Percentiles rank a stretch among this genome's conserved stretches.
phyloP scores from a whole-genome alignment of 2,888 invertebrate genomes.

The Dastarcus helophoroides region DNA sequence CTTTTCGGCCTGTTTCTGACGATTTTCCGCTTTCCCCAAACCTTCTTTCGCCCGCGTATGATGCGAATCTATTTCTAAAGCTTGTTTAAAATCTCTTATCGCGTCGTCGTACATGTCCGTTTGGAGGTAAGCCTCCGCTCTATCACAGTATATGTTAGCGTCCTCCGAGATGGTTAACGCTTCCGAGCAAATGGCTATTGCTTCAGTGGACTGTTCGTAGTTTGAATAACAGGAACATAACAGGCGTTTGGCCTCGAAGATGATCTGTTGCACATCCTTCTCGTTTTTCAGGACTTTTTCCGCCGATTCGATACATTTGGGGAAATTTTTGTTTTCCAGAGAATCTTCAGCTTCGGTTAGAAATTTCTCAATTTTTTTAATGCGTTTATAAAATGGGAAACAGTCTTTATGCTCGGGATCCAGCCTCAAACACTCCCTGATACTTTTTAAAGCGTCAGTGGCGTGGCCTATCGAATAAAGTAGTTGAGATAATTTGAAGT shows the following conservation, averaged over 20 bases:
- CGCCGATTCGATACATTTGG: conserved; percentile 58
- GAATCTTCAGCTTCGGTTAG: conserved; percentile 56
- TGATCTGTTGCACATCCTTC: conserved; percentile 55
- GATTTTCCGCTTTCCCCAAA: conserved; percentile 72
- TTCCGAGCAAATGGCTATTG: conserved; percentile 63
- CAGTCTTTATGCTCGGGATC: conserved; percentile 97
- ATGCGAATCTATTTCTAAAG: conserved; percentile 70
- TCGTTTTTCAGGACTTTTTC: conserved; percentile 58
- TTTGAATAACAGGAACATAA: conserved; percentile 69
- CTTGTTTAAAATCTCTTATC: conserved; percentile 75
- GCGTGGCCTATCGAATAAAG: conserved; percentile 88
- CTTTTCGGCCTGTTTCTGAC: conserved; percentile 85
- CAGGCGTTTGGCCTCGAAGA: conserved; percentile 61
- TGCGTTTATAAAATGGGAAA: conserved; percentile 89
- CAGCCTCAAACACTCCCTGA: conserved; percentile 91
- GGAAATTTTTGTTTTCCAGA: conserved; percentile 50
- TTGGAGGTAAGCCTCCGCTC: conserved; percentile 80
- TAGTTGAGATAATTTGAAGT: conserved; percentile 67
- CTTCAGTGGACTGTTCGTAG: conserved; percentile 60
- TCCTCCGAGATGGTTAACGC: conserved; percentile 69
- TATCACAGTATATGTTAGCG: conserved; percentile 72
- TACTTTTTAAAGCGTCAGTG: conserved; percentile 79
- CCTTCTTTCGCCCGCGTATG: conserved; percentile 81
- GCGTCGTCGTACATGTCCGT: conserved; percentile 92
- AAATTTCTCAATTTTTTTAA: conserved; percentile 84